Evolutionary conservation across 2,888 invertebrate species (phyloP), one percentile per base, ranked within the genome.

Genomic region (Hirtodrosophila cameraria): DNA sequence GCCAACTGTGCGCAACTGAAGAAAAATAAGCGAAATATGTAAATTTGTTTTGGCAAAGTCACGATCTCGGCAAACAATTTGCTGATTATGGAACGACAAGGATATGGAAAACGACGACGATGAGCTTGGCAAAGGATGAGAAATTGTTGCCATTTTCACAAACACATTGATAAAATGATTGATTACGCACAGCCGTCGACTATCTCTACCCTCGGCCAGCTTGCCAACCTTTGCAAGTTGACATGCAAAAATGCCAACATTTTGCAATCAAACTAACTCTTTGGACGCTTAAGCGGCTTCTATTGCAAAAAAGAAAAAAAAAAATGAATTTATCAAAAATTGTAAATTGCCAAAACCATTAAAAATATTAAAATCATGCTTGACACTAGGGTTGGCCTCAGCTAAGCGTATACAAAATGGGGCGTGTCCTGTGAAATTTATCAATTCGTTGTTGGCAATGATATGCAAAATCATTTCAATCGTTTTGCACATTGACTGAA

Each of bases 361-460:
- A 88, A 88, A 88, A 87, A 88, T 88, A 89, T 88, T 88, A 88
- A 87, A 88, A 88, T 88, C 88, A 87, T 88, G 75, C 62, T 50
- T 9, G 69, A 38, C 25, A 31, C 41, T 33, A 39, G 46, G 54
- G 72, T 45, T 70, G 66, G 39, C 23, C 23, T 23, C 1, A 5
- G 18, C 18, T 18, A 16, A 42, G 33, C 27, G 12, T 5, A 28
- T 27, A 36, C 20, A 74, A 66, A 69, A 72, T 28, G 36, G 83
- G 83, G 83, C 83, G 83, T 83, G 84, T 68, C 65, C 74, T 50
- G 68, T 73, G 68, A 82, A 80, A 78, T 83, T 83, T 81, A 79
- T 81, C 78, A 81, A 75, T 64, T 77, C 50, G 39, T 23, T 16
- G 52, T n/a, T 25, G 31, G 36, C 78, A 70, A 75, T 68, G 84